Percentiles rank a stretch among this genome's conserved stretches.
Conservation (phyloP, 2,888 invertebrate species). For the Didymodactylos carnosus region DNA sequence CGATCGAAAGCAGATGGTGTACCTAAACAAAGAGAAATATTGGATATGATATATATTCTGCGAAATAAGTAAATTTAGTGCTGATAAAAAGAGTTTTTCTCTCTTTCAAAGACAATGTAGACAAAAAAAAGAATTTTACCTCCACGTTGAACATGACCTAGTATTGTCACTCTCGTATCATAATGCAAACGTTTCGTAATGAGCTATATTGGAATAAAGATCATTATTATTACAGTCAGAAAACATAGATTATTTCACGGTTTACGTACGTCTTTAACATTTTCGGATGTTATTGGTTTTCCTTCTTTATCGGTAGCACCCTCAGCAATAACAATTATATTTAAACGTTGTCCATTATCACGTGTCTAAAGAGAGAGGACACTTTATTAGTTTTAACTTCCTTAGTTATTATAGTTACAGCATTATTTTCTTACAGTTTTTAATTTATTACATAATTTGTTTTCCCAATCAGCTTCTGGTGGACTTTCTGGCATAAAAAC, state of each 20-base stretch:
- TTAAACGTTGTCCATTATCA: constrained; percentile 71
- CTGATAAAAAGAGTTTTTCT: too few species aligned
- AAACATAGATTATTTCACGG: background rate
- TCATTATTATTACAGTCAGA: background rate
- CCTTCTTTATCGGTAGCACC: constrained; percentile 89
- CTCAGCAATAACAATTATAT: constrained; percentile 93
- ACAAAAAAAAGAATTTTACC: too few species aligned
- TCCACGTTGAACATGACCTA: constrained; percentile 95
- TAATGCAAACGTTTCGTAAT: constrained; percentile 77
- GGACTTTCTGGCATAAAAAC: constrained; percentile 97
- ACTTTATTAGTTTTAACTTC: too few species aligned
- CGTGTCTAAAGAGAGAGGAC: constrained; percentile 52
- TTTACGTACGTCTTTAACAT: constrained; percentile 50
- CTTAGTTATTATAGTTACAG: background rate
- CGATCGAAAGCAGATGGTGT: constrained; percentile 95
- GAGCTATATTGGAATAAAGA: constrained; percentile 22
- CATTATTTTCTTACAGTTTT: constrained; percentile 41
- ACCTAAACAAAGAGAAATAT: too few species aligned
- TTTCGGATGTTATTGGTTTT: constrained; percentile 72
- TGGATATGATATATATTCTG: too few species aligned
- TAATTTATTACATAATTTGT: constrained; percentile 77
- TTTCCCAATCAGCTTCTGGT: constrained; percentile 70
- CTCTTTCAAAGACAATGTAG: too few species aligned
- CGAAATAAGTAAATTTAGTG: too few species aligned
- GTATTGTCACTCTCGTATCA: constrained; percentile 85